Conservation (phyloP, 2,888 invertebrate species). For the Pherbina coryleti region DNA sequence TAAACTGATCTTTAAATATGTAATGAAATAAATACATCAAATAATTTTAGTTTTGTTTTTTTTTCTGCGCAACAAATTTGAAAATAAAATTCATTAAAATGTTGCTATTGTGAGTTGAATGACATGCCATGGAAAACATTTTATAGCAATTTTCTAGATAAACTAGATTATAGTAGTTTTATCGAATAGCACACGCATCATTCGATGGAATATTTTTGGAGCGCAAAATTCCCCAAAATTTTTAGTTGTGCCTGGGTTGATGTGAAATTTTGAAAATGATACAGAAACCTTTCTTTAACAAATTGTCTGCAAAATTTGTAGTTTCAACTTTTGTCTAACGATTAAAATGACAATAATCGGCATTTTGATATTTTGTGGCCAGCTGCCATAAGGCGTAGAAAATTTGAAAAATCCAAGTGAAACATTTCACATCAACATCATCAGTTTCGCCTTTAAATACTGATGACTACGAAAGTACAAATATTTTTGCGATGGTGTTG, state of each 20-base stretch:
- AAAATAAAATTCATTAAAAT: not conserved
- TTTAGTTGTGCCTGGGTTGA: too few species aligned
- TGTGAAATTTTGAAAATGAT: too few species aligned
- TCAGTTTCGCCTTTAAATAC: not conserved
- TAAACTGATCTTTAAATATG: not conserved
- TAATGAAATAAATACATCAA: not conserved
- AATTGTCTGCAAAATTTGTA: not conserved
- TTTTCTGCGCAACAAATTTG: conserved; percentile 25
- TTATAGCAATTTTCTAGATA: not conserved
- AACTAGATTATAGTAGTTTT: not conserved
- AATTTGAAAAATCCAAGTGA: not conserved
- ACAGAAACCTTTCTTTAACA: not conserved
- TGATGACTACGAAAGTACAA: not conserved
- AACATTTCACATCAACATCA: not conserved
- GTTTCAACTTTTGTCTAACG: not conserved
- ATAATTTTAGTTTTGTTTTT: not conserved
- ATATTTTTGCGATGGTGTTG: not conserved
- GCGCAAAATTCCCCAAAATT: too few species aligned
- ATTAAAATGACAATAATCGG: not conserved
- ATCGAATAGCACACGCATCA: too few species aligned
- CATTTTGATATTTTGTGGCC: not conserved
- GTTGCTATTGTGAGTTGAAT: conserved; percentile 9
- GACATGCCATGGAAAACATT: conserved; percentile 13
- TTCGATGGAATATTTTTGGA: too few species aligned
- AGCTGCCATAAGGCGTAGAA: not conserved